phyloP scores from a whole-genome alignment of 2,113 vertebrate species.

The Hyla sarda region DNA sequence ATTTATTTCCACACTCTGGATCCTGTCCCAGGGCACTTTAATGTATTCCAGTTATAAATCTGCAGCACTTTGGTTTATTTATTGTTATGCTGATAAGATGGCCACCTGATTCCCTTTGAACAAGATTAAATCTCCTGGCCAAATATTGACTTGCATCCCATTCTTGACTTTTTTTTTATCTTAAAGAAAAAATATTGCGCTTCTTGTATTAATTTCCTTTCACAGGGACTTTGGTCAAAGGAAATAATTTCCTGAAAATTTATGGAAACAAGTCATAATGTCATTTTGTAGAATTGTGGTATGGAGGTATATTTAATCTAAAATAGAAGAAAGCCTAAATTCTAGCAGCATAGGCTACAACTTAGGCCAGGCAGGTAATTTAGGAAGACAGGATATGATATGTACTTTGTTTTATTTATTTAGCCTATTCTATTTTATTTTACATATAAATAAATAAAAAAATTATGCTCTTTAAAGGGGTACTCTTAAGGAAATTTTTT shows the following conservation, averaged over 20 bases:
- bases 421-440: too few species aligned
- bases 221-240: neutral
- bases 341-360: neutral
- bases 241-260: neutral
- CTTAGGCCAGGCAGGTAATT: neutral
- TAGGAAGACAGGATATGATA: too few species aligned
- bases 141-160: neutral
- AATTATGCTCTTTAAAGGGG: too few species aligned
- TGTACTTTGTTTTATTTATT: too few species aligned
- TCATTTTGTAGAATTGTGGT: neutral
- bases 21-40: slow-evolving; percentile 27
- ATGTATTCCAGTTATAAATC: slow-evolving; percentile 44
- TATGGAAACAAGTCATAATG: neutral
- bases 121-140: neutral
- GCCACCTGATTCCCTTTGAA: slow-evolving; percentile 33
- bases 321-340: neutral
- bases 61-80: slow-evolving; percentile 35
- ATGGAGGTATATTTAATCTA: neutral
- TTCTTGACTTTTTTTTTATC: neutral
- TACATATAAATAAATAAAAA: too few species aligned
- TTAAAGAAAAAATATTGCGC: neutral
- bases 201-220: neutral
- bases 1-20: slow-evolving; percentile 47
- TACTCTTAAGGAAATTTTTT: too few species aligned
- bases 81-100: slow-evolving; percentile 29